Percentiles rank a stretch among this genome's conserved stretches.
These are phyloP conservation scores for Orthochromis indermauri DNA, from an alignment of 2,113 vertebrate species.

Conservation along the genomic window DNA sequence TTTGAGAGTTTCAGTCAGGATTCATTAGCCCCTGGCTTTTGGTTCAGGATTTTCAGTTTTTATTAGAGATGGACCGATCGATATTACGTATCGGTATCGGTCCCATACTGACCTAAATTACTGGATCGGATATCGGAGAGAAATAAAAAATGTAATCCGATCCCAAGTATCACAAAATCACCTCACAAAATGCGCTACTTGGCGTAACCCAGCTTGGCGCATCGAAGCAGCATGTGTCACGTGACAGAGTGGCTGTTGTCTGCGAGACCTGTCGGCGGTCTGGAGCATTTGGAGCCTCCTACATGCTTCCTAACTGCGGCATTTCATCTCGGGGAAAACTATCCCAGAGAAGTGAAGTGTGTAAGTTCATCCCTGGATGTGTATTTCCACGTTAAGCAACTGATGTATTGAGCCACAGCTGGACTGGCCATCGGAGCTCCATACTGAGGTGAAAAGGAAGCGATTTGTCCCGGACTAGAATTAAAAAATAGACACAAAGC, in stretches of 20 bases:
- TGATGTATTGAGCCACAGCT: neutral
- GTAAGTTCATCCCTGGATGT: neutral
- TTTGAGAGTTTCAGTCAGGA: neutral
- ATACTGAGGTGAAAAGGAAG: too few species aligned
- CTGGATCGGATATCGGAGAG: accelerated
- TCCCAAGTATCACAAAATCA: too few species aligned
- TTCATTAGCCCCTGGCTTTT: neutral
- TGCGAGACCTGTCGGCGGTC: neutral
- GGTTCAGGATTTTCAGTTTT: neutral
- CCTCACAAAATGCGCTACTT: neutral
- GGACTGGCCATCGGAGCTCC: too few species aligned
- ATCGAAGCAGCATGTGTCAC: accelerated
- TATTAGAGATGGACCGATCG: neutral
- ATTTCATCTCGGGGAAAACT: accelerated
- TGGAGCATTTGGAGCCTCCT: neutral
- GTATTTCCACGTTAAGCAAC: too few species aligned
- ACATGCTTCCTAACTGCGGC: neutral
- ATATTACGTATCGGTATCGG: neutral
- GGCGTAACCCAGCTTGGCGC: neutral
- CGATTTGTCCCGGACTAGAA: too few species aligned
- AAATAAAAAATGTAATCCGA: too few species aligned
- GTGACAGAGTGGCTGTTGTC: accelerated
- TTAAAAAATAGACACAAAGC: too few species aligned
- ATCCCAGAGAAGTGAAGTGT: neutral
- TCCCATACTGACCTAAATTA: neutral